Conservation (phyloP, 92 coral and sea anemone species). For the Micromussa lordhowensis region DNA sequence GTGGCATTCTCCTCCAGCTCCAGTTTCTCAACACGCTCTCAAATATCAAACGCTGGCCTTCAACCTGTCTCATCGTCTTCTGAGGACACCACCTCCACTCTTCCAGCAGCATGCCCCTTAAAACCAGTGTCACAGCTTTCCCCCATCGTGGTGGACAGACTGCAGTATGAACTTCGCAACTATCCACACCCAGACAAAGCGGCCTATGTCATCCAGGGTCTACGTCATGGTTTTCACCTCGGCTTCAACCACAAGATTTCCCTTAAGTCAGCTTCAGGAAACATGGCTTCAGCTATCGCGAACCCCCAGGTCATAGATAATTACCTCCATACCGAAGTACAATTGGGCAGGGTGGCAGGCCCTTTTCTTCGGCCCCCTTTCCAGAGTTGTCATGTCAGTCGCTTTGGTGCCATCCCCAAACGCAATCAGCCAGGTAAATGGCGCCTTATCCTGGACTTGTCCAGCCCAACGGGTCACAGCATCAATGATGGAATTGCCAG, state of each 20-base stretch:
- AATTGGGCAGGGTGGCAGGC: constrained; percentile 5
- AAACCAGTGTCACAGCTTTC: too few relatives aligned
- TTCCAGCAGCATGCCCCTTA: too few relatives aligned
- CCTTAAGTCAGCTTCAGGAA: constrained; percentile 3
- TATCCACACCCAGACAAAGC: not conserved
- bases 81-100: too few relatives aligned
- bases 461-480: not conserved
- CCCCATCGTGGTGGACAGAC: not conserved
- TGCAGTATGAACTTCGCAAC: not conserved
- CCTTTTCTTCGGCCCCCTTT: not conserved
- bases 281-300: not conserved
- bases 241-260: too few relatives aligned
- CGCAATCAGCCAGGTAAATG: not conserved
- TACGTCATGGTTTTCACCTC: too few relatives aligned
- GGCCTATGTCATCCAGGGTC: too few relatives aligned
- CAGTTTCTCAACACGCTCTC: too few relatives aligned
- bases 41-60: too few relatives aligned
- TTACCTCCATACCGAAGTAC: not conserved
- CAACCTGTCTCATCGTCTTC: too few relatives aligned
- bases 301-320: constrained; percentile 18
- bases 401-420: constrained; percentile 6
- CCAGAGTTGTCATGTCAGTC: not conserved
- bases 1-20: too few relatives aligned
- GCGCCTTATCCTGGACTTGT: constrained; percentile 13
- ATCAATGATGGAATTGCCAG: not conserved